phyloP scores from a whole-genome alignment of 2,797 vertebrate genomes.

The Cetoscarus ocellatus region DNA sequence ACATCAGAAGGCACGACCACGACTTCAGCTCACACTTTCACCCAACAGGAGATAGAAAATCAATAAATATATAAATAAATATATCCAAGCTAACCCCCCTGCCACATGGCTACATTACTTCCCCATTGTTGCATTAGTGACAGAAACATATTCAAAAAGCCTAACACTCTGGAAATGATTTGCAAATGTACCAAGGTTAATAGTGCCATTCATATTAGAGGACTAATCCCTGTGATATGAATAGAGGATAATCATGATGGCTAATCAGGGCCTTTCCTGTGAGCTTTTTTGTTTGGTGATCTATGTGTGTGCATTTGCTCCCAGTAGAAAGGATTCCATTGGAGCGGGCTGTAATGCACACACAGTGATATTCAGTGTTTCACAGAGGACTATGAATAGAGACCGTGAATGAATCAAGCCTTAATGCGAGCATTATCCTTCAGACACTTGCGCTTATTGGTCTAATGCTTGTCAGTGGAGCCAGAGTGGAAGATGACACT shows the following conservation, averaged over 20 bases:
- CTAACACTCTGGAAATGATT: conserved; percentile 67
- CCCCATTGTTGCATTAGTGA: conserved; percentile 54
- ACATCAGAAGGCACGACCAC: conserved; percentile 68
- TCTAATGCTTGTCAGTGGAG: conserved; percentile 70
- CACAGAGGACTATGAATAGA: conserved; percentile 61
- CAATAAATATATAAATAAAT: conserved; percentile 45
- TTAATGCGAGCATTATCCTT: conserved; percentile 77
- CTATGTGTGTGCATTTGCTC: conserved; percentile 69
- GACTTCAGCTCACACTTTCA: conserved; percentile 65
- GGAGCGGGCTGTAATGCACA: conserved; percentile 61
- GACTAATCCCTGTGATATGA: conserved; percentile 64
- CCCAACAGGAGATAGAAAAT: conserved; percentile 63
- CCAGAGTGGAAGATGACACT: conserved; percentile 59
- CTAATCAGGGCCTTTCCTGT: conserved; percentile 68
- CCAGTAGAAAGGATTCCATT: conserved; percentile 60
- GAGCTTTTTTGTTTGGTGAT: conserved; percentile 78
- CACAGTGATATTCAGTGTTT: conserved; percentile 68
- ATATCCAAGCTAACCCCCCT: conserved; percentile 29
- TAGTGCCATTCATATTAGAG: conserved; percentile 62
- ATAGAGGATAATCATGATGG: conserved; percentile 65
- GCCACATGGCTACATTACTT: conserved; percentile 39
- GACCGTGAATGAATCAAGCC: conserved; percentile 67
- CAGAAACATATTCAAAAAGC: conserved; percentile 52
- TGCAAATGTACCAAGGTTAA: conserved; percentile 75
- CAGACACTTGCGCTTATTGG: conserved; percentile 70